phyloP scores from a whole-genome alignment of 2,888 invertebrate species.

The Nowickia ferox region DNA sequence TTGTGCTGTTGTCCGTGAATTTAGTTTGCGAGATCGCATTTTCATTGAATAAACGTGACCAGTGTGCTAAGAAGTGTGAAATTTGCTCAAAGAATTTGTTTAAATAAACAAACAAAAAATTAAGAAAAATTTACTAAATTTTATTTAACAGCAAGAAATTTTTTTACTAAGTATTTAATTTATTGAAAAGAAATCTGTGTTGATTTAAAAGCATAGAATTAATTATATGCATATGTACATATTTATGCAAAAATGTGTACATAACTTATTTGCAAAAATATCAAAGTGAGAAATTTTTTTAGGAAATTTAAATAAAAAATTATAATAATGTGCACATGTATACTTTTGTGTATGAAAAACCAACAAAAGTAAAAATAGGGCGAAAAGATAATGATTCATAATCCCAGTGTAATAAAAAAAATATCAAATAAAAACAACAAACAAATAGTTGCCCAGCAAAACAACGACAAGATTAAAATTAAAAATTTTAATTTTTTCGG shows the following conservation, averaged over 20 bases:
- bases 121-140: neutral
- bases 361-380: neutral
- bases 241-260: too few relatives aligned
- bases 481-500: too few relatives aligned
- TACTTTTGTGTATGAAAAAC: neutral
- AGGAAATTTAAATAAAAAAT: neutral
- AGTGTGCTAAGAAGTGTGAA: conserved; percentile 14
- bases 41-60: conserved; percentile 60
- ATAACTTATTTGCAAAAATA: too few relatives aligned
- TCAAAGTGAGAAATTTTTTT: too few relatives aligned
- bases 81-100: conserved; percentile 2
- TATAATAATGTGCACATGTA: neutral
- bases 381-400: conserved; percentile 18
- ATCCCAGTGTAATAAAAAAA: neutral
- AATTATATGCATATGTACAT: too few relatives aligned
- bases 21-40: conserved; percentile 69
- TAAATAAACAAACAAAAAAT: neutral
- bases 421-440: neutral
- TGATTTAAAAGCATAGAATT: too few relatives aligned
- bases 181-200: neutral
- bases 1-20: conserved; percentile 68
- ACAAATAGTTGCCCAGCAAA: neutral
- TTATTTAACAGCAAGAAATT: neutral
- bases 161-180: too few relatives aligned
- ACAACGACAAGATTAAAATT: neutral